phyloP scores from a whole-genome alignment of 2,888 invertebrate genomes.

The Zygaena filipendulae region DNA sequence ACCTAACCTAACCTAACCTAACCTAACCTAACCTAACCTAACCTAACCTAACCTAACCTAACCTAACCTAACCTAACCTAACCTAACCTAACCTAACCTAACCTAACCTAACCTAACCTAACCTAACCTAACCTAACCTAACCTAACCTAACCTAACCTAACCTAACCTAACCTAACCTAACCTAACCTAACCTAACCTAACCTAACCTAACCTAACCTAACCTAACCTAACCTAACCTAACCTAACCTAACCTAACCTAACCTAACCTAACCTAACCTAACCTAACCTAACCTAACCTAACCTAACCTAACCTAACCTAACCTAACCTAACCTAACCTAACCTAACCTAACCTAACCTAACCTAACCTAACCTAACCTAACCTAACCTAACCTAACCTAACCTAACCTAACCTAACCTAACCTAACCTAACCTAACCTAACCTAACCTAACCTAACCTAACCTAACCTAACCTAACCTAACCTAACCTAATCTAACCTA shows the following conservation, averaged over 20 bases:
- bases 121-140: conserved; percentile 17
- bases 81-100: conserved; percentile 13
- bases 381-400: conserved; percentile 12
- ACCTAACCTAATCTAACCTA: conserved; percentile 14
- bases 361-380: conserved; percentile 12
- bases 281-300: conserved; percentile 14
- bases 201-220: conserved; percentile 10
- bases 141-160: conserved; percentile 14
- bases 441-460: conserved; percentile 12
- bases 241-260: conserved; percentile 17
- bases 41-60: conserved; percentile 10
- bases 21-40: conserved; percentile 12
- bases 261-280: conserved; percentile 18
- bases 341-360: conserved; percentile 9
- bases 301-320: conserved; percentile 14
- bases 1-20: conserved; percentile 9
- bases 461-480: conserved; percentile 15
- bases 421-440: conserved; percentile 10
- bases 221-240: conserved; percentile 14
- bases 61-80: conserved; percentile 10
- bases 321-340: conserved; percentile 13
- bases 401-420: conserved; percentile 10
- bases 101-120: conserved; percentile 16
- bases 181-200: conserved; percentile 11
- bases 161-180: conserved; percentile 14